Conservation (phyloP, 1,140 invertebrate species). For the Trichonephila clavata region DNA sequence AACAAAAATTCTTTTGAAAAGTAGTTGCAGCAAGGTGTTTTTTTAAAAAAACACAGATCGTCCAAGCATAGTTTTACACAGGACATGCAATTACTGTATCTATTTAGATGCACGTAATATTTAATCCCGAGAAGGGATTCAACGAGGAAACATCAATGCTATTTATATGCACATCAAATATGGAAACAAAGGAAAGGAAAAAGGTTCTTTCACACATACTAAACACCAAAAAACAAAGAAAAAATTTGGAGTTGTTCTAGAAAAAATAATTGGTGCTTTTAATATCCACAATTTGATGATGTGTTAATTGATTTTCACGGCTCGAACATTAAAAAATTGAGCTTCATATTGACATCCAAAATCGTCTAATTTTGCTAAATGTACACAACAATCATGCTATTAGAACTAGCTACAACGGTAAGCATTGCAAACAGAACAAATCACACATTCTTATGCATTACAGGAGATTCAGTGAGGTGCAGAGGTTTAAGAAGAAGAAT, state of each 20-base stretch:
- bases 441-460: neutral
- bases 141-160: neutral
- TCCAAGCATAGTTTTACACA: neutral
- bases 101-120: neutral
- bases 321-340: slow-evolving; percentile 52
- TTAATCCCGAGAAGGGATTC: neutral
- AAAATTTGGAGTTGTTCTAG: neutral
- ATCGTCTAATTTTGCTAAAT: neutral
- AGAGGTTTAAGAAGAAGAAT: neutral
- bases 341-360: slow-evolving; percentile 47
- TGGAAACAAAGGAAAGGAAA: neutral
- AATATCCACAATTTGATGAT: slow-evolving; percentile 14
- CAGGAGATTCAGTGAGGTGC: neutral
- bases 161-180: neutral
- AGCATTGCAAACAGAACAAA: neutral
- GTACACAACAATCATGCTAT: neutral
- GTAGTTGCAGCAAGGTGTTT: neutral
- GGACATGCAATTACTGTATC: neutral
- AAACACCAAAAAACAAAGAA: slow-evolving; percentile 12
- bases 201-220: neutral
- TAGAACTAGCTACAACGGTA: neutral
- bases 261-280: slow-evolving; percentile 45
- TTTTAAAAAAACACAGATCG: neutral
- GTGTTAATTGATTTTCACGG: neutral
- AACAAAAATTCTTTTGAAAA: too few relatives aligned